Conservation (phyloP, 2,797 vertebrate species). For the Gallinago stenura region DNA sequence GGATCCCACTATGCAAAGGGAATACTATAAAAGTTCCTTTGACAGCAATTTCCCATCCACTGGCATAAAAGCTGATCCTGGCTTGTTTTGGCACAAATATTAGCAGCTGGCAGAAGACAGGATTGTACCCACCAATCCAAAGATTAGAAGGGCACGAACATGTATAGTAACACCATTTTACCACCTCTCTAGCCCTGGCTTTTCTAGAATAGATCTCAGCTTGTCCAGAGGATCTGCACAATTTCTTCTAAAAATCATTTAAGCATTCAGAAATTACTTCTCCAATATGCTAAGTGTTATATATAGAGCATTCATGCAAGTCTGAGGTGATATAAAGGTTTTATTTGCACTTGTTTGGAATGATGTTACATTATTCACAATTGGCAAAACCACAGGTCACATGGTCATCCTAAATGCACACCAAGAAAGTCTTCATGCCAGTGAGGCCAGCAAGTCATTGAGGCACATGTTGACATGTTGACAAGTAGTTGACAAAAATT, state of each 20-base stretch:
- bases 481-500: not conserved
- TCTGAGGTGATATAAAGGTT: not conserved
- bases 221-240: not conserved
- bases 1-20: not conserved
- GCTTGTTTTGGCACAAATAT: not conserved
- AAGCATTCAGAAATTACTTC: not conserved
- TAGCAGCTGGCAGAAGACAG: not conserved
- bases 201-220: not conserved
- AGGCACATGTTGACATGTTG: not conserved
- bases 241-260: not conserved
- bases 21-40: not conserved
- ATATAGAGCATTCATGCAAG: not conserved
- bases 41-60: not conserved
- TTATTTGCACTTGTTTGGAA: not conserved
- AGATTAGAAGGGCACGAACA: rapidly evolving
- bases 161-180: not conserved
- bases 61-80: not conserved
- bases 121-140: not conserved
- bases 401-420: not conserved
- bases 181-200: not conserved
- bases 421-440: not conserved
- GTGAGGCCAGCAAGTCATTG: not conserved
- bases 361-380: not conserved
- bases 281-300: not conserved
- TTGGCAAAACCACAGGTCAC: not conserved